phyloP scores from a whole-genome alignment of 64 coral and sea anemone genomes.

The Actinia equina region DNA sequence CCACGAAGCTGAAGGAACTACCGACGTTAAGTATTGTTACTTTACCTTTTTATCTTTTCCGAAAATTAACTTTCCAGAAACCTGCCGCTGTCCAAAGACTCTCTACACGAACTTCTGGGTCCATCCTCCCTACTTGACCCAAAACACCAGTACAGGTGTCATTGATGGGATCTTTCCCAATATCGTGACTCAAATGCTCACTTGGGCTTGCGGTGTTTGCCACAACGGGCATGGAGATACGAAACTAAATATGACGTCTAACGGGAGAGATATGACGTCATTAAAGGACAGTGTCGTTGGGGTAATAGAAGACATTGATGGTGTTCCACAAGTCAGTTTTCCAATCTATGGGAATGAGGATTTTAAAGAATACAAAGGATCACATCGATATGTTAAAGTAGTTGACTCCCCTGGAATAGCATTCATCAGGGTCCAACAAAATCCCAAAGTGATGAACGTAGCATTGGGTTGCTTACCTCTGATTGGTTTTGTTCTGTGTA shows the following conservation, averaged over 20 bases:
- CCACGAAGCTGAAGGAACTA: too few species aligned
- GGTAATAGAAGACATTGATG: slow-evolving; percentile 47
- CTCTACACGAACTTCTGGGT: slow-evolving; percentile 38
- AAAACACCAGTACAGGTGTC: not conserved
- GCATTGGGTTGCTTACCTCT: slow-evolving; percentile 24
- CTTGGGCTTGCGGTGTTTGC: slow-evolving; percentile 37
- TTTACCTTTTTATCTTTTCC: too few species aligned
- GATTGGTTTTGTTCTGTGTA: not conserved
- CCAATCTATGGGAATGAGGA: slow-evolving; percentile 58
- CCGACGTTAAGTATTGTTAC: too few species aligned
- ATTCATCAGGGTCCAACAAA: slow-evolving; percentile 2
- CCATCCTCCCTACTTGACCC: slow-evolving; percentile 18
- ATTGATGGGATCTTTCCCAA: slow-evolving; percentile 40
- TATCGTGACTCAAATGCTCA: slow-evolving; percentile 31
- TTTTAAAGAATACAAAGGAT: not conserved
- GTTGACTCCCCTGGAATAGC: slow-evolving; percentile 43
- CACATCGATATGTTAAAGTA: slow-evolving; percentile 15
- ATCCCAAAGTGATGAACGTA: not conserved
- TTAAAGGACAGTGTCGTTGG: slow-evolving; percentile 23
- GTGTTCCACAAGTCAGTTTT: slow-evolving; percentile 54
- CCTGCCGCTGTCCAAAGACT: slow-evolving; percentile 23
- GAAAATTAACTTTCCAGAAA: not conserved
- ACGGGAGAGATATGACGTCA: slow-evolving; percentile 22
- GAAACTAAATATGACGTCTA: slow-evolving; percentile 15
- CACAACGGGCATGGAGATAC: slow-evolving; percentile 37